These are phyloP conservation scores for Drosophila equinoxialis DNA, from an alignment of 1,140 invertebrate genomes.

Conservation along the genomic window DNA sequence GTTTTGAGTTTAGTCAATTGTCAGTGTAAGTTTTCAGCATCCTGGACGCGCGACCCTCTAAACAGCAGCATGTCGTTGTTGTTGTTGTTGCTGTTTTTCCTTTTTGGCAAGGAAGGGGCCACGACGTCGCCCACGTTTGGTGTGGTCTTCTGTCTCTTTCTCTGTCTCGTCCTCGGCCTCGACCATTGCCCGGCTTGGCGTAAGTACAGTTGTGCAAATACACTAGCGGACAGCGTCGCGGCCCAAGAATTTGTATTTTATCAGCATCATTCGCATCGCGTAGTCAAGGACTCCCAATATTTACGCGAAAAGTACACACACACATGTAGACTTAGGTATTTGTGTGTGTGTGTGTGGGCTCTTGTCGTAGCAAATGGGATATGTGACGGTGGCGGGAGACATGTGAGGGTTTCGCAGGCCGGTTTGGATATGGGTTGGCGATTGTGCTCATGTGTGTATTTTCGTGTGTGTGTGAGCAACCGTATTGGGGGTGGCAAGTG, in stretches of 20 bases:
- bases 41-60: constrained; percentile 54
- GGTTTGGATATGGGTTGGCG: constrained; percentile 49
- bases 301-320: constrained; percentile 76
- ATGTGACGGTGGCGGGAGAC: constrained; percentile 51
- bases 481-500: constrained; percentile 30
- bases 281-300: constrained; percentile 82
- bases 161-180: constrained; percentile 55
- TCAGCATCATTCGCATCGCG: constrained; percentile 80
- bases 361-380: constrained; percentile 79
- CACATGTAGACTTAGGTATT: constrained; percentile 5
- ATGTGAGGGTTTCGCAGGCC: constrained; percentile 62
- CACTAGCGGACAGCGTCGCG: constrained; percentile 77
- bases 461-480: constrained; percentile 32
- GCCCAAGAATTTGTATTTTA: constrained; percentile 82
- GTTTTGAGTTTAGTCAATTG: constrained; percentile 18
- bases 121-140: constrained; percentile 52
- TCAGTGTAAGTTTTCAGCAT: constrained; percentile 49
- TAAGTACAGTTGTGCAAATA: constrained; percentile 81
- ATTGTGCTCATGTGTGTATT: constrained; percentile 34
- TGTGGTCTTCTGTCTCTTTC: constrained; percentile 47
- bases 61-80: constrained; percentile 60
- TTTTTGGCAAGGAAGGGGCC: constrained; percentile 67
- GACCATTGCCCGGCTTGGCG: constrained; percentile 67
- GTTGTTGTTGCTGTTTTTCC: constrained; percentile 46
- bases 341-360: constrained; percentile 53